phyloP scores from a whole-genome alignment of 30 jellyfish, hydroid and myxozoan genomes.

The Pseudorhiza aurosa region DNA sequence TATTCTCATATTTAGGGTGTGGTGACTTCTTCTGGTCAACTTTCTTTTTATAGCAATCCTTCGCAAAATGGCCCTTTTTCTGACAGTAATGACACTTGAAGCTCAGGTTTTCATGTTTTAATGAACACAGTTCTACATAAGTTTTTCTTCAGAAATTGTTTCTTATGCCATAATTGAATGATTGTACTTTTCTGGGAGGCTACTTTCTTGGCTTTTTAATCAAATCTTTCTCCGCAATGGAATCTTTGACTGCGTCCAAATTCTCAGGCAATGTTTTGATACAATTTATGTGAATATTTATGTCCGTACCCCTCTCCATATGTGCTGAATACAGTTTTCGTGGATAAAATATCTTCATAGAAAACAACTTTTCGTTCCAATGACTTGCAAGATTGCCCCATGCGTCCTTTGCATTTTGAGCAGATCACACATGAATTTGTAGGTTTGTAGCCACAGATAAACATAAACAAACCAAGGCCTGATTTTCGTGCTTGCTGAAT shows the following conservation, averaged over 20 bases:
- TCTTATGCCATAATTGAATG: background rate
- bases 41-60: conserved; percentile 29
- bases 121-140: no score
- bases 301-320: conserved; percentile 47
- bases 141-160: background rate
- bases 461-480: conserved; percentile 53
- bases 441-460: conserved; percentile 43
- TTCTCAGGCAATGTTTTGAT: conserved; percentile 42
- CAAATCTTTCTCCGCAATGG: conserved; percentile 52
- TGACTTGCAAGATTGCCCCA: conserved; percentile 72
- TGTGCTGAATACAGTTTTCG: conserved; percentile 49
- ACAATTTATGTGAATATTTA: conserved; percentile 41
- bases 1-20: background rate
- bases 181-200: conserved; percentile 5
- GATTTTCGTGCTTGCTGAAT: conserved; percentile 33
- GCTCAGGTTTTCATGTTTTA: background rate
- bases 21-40: conserved; percentile 14
- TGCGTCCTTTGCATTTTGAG: conserved; percentile 68
- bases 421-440: conserved; percentile 64
- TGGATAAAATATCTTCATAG: conserved; percentile 58
- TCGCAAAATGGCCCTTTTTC: conserved; percentile 33
- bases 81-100: conserved; percentile 50
- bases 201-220: conserved; percentile 1
- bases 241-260: conserved; percentile 58
- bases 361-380: conserved; percentile 53